Evolutionary conservation across 2,113 vertebrate species (phyloP).

Genomic region (Trichomycterus rosablanca): DNA sequence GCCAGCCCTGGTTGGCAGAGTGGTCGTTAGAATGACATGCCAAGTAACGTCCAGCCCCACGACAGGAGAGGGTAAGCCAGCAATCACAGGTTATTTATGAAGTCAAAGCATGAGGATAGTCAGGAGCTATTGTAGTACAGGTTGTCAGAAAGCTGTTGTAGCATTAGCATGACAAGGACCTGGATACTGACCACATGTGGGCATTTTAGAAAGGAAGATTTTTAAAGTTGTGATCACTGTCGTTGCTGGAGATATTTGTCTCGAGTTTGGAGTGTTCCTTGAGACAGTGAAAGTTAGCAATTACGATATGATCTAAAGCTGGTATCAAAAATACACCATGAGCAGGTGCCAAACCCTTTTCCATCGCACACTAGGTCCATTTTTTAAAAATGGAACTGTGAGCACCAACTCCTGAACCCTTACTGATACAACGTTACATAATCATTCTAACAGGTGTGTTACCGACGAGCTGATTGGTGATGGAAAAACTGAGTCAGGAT

Average conservation of each 20-base stretch:
- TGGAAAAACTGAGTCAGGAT: too few species aligned
- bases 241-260: too few species aligned
- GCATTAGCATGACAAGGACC: slow-evolving; percentile 10
- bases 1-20: slow-evolving; percentile 18
- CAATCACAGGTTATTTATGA: slow-evolving; percentile 37
- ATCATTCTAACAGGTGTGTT: too few species aligned
- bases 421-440: too few species aligned
- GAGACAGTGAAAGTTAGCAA: slow-evolving; percentile 10
- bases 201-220: neutral
- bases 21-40: slow-evolving; percentile 21
- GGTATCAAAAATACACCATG: too few species aligned
- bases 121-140: slow-evolving; percentile 11
- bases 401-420: too few species aligned
- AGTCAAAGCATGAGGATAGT: slow-evolving; percentile 26
- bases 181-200: slow-evolving; percentile 6
- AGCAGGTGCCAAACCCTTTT: too few species aligned
- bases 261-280: neutral
- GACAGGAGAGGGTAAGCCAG: slow-evolving; percentile 33
- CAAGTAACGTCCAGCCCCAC: slow-evolving; percentile 5
- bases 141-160: slow-evolving; percentile 13
- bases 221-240: slow-evolving; percentile 2
- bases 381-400: too few species aligned
- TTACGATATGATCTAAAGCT: slow-evolving; percentile 11
- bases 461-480: too few species aligned
- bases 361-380: too few species aligned